Evolutionary conservation across 2,888 invertebrate genomes (phyloP).

Genomic region (Leucophenga maculata): DNA sequence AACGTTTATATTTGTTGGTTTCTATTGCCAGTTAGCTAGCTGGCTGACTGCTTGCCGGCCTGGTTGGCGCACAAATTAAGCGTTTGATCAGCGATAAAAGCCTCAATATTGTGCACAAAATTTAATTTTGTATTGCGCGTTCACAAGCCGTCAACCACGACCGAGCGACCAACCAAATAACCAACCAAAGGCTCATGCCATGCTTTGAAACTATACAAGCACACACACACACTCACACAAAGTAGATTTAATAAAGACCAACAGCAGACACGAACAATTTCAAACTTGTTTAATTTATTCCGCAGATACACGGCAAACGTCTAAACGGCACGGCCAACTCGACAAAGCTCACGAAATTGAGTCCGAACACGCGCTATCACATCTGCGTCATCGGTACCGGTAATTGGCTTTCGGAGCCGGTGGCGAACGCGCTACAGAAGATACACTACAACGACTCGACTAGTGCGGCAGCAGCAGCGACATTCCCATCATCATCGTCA

Average conservation of each 20-base stretch:
- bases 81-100: conserved; percentile 47
- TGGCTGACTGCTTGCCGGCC: neutral
- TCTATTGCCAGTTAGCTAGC: neutral
- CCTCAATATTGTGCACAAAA: conserved; percentile 45
- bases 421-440: conserved; percentile 67
- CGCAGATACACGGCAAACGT: conserved; percentile 83
- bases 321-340: conserved; percentile 83
- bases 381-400: conserved; percentile 92
- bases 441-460: conserved; percentile 68
- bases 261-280: conserved; percentile 19
- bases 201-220: too few relatives aligned
- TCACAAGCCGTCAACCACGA: conserved; percentile 23
- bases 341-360: conserved; percentile 82
- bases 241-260: conserved; percentile 34
- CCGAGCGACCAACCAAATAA: neutral
- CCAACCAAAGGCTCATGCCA: too few relatives aligned
- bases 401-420: conserved; percentile 77
- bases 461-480: neutral
- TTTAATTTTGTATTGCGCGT: conserved; percentile 37
- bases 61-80: neutral
- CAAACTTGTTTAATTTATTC: conserved; percentile 52
- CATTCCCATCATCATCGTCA: conserved; percentile 17
- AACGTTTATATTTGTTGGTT: conserved; percentile 31
- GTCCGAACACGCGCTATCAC: conserved; percentile 85
- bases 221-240: conserved; percentile 32